Evolutionary conservation across 2,888 invertebrate genomes (phyloP).

Genomic region (Timandra comae): DNA sequence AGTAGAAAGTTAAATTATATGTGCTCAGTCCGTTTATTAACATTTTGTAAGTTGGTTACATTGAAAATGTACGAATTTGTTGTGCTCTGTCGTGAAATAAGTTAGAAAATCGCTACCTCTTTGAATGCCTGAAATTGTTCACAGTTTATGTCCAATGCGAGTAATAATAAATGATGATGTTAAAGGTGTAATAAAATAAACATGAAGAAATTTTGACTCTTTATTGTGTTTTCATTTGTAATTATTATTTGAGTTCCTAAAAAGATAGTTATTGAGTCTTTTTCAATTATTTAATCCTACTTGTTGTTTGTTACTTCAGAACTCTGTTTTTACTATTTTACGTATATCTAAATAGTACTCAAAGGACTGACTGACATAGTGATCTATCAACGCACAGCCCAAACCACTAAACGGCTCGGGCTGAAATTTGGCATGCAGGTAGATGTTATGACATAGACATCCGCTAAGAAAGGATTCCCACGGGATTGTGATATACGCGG

Average conservation of each 20-base stretch:
- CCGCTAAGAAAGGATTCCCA: no score
- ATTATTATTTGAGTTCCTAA: not conserved
- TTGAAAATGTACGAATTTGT: conserved; percentile 10
- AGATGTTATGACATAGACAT: no score
- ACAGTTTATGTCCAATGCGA: conserved; percentile 54
- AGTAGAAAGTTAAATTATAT: conserved; percentile 14
- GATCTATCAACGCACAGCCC: no score
- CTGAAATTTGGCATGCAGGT: no score
- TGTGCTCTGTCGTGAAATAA: conserved; percentile 24
- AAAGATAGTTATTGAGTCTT: not conserved
- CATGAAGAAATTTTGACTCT: conserved; percentile 57
- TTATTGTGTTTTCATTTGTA: conserved; percentile 24
- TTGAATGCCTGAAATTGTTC: conserved; percentile 65
- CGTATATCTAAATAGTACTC: no score
- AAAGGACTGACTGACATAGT: no score
- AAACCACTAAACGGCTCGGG: no score
- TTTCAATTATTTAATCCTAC: not conserved
- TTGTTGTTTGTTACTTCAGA: no score
- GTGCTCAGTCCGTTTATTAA: conserved; percentile 8
- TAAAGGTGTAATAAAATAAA: conserved; percentile 63
- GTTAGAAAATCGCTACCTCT: conserved; percentile 66
- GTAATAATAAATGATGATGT: conserved; percentile 55
- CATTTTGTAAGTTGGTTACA: conserved; percentile 11
- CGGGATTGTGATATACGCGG: no score
- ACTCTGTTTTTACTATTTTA: no score